These are phyloP conservation scores for Urocynchramus pylzowi DNA, from an alignment of 2,113 vertebrate genomes.

Conservation along the genomic window DNA sequence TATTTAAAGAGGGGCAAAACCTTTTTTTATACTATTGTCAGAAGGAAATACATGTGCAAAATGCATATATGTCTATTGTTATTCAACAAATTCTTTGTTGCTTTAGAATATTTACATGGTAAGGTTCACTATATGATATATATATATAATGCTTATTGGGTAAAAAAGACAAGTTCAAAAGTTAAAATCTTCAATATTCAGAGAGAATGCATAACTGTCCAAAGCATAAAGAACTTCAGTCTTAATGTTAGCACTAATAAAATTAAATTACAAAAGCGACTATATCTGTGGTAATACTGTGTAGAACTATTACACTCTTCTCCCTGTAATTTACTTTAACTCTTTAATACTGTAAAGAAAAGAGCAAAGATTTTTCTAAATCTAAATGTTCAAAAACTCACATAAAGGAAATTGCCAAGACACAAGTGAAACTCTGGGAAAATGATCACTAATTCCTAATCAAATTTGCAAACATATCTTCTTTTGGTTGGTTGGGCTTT, in stretches of 20 bases:
- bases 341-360: neutral
- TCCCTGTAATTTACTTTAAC: neutral
- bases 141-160: neutral
- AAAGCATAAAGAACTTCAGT: neutral
- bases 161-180: neutral
- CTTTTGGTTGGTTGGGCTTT: rapidly evolving
- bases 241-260: neutral
- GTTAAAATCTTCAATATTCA: neutral
- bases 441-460: neutral
- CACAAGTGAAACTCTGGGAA: neutral
- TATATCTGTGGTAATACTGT: neutral
- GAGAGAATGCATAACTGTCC: neutral
- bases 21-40: neutral
- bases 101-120: neutral
- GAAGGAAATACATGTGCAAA: neutral
- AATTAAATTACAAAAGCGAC: neutral
- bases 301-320: neutral
- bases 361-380: neutral
- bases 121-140: neutral
- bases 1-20: neutral
- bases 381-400: neutral
- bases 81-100: neutral
- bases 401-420: neutral
- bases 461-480: neutral
- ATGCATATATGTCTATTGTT: neutral